A percentile compares a stretch with the other conserved stretches of the same genome.
Conservation (phyloP, 2,113 vertebrate genomes). For the Morone saxatilis region DNA sequence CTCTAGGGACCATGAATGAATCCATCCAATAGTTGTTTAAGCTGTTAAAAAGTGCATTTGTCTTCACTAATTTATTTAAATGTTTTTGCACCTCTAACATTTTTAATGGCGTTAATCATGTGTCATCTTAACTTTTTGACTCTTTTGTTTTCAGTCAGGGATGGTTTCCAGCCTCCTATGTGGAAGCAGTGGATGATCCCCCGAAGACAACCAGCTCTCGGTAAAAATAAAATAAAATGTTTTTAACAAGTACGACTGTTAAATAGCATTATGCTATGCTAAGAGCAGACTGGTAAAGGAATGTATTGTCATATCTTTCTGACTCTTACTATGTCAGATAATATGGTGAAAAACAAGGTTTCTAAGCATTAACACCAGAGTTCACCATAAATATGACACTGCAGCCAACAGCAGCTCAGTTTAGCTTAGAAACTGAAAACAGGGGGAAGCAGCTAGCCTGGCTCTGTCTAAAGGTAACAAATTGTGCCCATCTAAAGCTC, state of each 20-base stretch:
- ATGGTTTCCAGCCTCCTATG: slow-evolving; percentile 84
- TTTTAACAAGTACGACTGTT: neutral
- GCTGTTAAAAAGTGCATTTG: neutral
- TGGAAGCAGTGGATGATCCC: slow-evolving; percentile 70
- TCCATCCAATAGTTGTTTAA: too few relatives aligned
- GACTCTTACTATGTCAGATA: neutral
- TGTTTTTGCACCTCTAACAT: neutral
- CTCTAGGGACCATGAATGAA: neutral
- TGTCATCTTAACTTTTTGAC: neutral
- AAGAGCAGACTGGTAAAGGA: neutral
- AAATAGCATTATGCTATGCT: neutral
- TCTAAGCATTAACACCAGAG: neutral
- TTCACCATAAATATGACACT: neutral
- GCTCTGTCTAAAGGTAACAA: neutral
- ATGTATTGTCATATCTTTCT: neutral
- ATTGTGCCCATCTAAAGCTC: neutral
- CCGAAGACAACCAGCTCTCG: slow-evolving; percentile 29
- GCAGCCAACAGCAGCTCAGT: neutral
- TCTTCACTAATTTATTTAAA: neutral
- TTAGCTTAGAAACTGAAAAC: neutral
- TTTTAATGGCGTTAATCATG: neutral
- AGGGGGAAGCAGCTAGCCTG: neutral
- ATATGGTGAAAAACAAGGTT: neutral
- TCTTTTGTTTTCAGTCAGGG: slow-evolving; percentile 73
- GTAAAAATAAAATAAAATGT: slow-evolving; percentile 56